Base-by-base conservation (phyloP, 2,888 invertebrate species). In the Biston betularia region DNA sequence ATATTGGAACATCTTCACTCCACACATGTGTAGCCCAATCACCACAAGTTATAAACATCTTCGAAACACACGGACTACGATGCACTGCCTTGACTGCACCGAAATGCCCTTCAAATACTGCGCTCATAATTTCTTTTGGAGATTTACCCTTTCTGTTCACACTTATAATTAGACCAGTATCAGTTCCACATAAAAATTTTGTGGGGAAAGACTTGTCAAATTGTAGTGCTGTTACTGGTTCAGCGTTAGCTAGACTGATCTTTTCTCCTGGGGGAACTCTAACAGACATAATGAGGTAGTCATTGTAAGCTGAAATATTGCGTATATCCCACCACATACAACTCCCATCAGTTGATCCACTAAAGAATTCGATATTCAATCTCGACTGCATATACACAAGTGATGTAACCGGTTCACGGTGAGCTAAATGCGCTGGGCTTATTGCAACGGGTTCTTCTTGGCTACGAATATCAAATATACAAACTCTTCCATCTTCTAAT, bases 391-490 rank as follows among this genome's bases (percentile, higher is more conserved):
- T 86, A 92, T 94, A 96, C 45, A 94, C 76, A 1, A 95, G 83
- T 52, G 94, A 89, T 69, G 93, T 93, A 10, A 95, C 94, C 6
- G 95, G 94, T 79, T 95, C 94, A 50, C 86, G 78, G 52, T 90
- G 89, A 14, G 88, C 83, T 46, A 82, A 64, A 73, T 89, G 82
- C 42, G 70, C 68, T 0, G 87, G 94, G 74, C 97, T 96, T 69
- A 95, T 89, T 76, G 96, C 96, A 2, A 96, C 95, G 0, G 97
- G 96, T 80, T 95, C 95, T 53, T 95, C 94, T 42, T 97, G 96
- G 76, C 95, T 95, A 14, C 98, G 94, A 6, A 96, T 94, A 81
- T 98, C 98, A 96, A 97, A 98, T 55, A 88, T 70, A 69, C 87
- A 85, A 15, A 89, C 84, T 76, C 82, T 80, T 7, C 89, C 89